Evolutionary conservation across 1,140 invertebrate genomes (phyloP), one percentile per base, ranked within the genome.

Genomic region (Stegodyphus mimosarum): DNA sequence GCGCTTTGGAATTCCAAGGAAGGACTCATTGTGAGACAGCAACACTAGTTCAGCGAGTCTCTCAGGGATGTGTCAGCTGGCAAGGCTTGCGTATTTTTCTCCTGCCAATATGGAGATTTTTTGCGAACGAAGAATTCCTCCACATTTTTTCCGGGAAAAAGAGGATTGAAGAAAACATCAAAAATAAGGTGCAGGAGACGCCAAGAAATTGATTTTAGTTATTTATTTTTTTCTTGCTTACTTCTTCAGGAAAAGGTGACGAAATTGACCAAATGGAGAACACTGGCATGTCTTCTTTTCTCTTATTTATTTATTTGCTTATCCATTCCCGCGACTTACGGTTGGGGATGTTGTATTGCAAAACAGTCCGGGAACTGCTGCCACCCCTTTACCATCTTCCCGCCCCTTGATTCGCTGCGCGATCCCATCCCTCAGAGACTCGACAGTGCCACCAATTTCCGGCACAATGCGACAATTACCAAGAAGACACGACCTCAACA

Each of bases 181-280:
- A 11, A 48, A 48, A 76, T 18, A 74, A 17, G 78, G 17, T 67
- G 64, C 17, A n/a, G n/a, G 64, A 67, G 48, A 72, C 33, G 50
- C 15, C 13, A 48, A 83, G 80, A 83, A 83, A 83, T 83, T 83
- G 80, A 83, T 83, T 83, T 83, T 60, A 80, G 71, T 72, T 80
- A 50, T 71, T 10, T 60, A 80, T 80, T 72, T 80, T 52, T 71
- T 10, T 33, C 51, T 67, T 17, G 2, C 17, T n/a, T n/a, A 2
- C 64, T n/a, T 67, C 11, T 15, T 17, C 10, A 71, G 18, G 50
- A 11, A 67, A 71, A 83, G 80, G 80, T 83, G 80, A 69, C 81
- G 73, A 84, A 84, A 84, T 76, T 75, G 81, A 84, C 81, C 81
- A 75, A 84, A 76, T 75, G 81, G n/a, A 69, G 50, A 74, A 74